Conservation (phyloP, 2,797 vertebrate species). For the Selene dorsalis region DNA sequence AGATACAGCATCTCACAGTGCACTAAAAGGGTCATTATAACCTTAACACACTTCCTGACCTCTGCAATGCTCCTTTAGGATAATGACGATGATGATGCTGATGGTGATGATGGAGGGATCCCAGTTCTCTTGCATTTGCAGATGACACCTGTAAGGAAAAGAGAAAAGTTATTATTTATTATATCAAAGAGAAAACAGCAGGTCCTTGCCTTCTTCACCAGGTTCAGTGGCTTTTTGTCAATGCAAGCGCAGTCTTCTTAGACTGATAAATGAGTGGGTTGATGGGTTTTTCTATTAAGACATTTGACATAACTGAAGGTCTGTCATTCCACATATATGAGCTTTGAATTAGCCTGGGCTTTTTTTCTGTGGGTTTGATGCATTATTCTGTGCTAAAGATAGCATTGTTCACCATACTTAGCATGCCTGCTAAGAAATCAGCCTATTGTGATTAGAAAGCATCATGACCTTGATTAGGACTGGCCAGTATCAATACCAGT, state of each 20-base stretch:
- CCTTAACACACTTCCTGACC: constrained; percentile 52
- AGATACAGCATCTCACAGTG: constrained; percentile 12
- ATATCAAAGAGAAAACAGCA: constrained; percentile 22
- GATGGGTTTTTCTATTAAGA: constrained; percentile 13
- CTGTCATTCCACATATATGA: constrained; percentile 4
- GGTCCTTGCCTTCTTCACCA: constrained; percentile 12
- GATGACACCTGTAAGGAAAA: background rate
- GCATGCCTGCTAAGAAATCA: constrained; percentile 21
- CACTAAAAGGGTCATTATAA: constrained; percentile 54
- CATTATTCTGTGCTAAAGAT: background rate
- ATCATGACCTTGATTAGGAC: constrained; percentile 43
- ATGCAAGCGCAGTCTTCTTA: constrained; percentile 5
- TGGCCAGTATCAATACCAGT: constrained; percentile 20
- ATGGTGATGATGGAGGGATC: constrained; percentile 13
- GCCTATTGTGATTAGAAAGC: constrained; percentile 7
- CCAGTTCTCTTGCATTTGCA: background rate
- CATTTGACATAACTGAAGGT: constrained; percentile 4
- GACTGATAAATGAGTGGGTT: constrained; percentile 14
- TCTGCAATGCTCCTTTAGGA: constrained; percentile 19
- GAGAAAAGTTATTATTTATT: constrained; percentile 1
- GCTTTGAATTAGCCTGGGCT: background rate
- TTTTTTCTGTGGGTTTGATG: background rate
- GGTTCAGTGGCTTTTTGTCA: constrained; percentile 17
- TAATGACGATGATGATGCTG: background rate
- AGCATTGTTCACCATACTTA: constrained; percentile 1